These are phyloP conservation scores for Chaetodon trifasciatus DNA, from an alignment of 2,797 vertebrate species.

Conservation along the genomic window DNA sequence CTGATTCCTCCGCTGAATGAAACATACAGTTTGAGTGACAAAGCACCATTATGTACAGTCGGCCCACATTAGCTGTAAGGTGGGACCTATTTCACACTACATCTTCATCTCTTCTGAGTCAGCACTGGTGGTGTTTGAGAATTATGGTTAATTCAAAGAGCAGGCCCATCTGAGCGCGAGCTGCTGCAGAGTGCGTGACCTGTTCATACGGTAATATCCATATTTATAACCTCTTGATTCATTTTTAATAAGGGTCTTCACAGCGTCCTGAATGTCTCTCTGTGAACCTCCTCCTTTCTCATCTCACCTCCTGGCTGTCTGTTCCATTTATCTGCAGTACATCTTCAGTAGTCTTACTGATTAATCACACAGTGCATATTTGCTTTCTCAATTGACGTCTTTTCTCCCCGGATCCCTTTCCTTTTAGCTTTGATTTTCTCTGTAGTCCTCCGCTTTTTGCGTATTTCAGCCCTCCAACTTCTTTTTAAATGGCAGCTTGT, in stretches of 20 bases:
- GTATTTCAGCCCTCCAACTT: not conserved
- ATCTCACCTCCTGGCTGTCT: conserved; percentile 27
- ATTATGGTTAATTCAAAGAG: conserved; percentile 49
- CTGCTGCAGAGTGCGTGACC: conserved; percentile 48
- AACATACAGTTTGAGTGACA: not conserved
- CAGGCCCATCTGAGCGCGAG: conserved; percentile 10
- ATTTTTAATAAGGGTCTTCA: conserved; percentile 59
- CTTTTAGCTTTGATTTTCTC: conserved; percentile 1
- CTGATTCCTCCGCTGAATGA: conserved; percentile 9
- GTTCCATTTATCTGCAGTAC: conserved; percentile 36
- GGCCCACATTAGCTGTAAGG: conserved; percentile 6
- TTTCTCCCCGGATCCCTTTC: not conserved
- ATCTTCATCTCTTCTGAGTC: conserved; percentile 42
- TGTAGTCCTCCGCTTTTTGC: not conserved
- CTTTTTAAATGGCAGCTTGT: conserved; percentile 15
- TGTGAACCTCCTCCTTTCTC: conserved; percentile 27
- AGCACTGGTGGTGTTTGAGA: conserved; percentile 48
- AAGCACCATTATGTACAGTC: not conserved
- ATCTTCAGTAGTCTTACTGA: not conserved
- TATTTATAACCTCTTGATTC: conserved; percentile 66
- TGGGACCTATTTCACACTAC: conserved; percentile 23
- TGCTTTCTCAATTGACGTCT: not conserved
- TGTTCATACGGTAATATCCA: conserved; percentile 48
- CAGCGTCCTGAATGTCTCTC: conserved; percentile 32
- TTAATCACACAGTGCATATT: conserved; percentile 16